Base-by-base conservation (phyloP, 2,113 vertebrate genomes). In the Rhinichthys klamathensis region DNA sequence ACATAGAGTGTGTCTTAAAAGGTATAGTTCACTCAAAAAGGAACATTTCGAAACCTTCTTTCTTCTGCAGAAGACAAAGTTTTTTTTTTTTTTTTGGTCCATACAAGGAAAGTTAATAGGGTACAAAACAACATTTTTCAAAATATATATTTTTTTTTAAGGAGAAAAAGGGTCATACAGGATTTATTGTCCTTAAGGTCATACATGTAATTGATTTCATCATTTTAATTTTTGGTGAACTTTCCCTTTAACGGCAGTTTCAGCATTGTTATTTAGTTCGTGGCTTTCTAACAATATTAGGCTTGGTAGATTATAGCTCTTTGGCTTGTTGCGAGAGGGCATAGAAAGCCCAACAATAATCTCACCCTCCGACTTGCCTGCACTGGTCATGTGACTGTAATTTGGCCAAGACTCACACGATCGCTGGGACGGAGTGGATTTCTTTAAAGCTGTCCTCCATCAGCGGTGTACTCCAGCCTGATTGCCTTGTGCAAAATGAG, bases 371-470 rank as follows among this genome's bases (percentile, higher is more conserved):
- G 23, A 76, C 7, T 80, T 61, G 27, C 49, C 27, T 54, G 60
- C 41, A 85, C 75, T 63, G 74, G 83, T 85, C 54, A 65, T 69
- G n/a, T 87, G 86, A 80, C 38, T 81, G 76, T 73, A 13, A 84
- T 65, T 84, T 88, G 41, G 67, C 79, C 63, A 60, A 60, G 41
- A 67, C 69, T 30, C 73, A n/a, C 10, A 27, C 70, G 85, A 87
- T 79, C 75, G 11, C 85, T 80, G 27, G 74, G 10, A 84, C 58
- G 25, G 70, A 75, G 72, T 41, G 41, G 83, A 49, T 63, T 85
- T 63, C 80, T 81, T 84, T 73, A 44, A 84, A 67, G 88, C 86
- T 27, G 38, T 87, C 89, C 86, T 86, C 82, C 78, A 75, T 86
- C 63, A 84, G 80, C 82, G 38, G 69, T 44, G 69, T 63, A 77